These are phyloP conservation scores for Melipona bicolor DNA, from an alignment of 2,888 invertebrate species.

Conservation along the genomic window DNA sequence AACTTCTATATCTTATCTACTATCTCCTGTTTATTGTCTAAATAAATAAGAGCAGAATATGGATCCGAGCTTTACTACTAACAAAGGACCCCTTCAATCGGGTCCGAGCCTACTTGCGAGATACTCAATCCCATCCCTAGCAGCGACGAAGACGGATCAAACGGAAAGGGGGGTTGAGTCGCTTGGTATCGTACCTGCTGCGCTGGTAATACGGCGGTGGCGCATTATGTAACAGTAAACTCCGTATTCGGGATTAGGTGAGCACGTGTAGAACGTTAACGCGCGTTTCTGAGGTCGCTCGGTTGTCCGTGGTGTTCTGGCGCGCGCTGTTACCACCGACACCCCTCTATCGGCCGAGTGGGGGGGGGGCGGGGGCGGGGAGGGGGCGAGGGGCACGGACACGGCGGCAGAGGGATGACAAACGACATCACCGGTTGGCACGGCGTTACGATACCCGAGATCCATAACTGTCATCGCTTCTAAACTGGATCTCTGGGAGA, in stretches of 20 bases:
- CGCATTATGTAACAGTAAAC: constrained; percentile 79
- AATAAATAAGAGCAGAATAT: no score
- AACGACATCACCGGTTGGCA: constrained; percentile 79
- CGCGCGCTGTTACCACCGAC: constrained; percentile 36
- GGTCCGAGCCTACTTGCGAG: no score
- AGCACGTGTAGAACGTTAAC: constrained; percentile 71
- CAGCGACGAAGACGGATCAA: constrained; percentile 1
- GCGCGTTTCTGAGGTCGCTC: constrained; percentile 49
- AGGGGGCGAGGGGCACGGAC: constrained; percentile 23
- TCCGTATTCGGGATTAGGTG: constrained; percentile 71
- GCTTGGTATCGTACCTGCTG: constrained; percentile 70
- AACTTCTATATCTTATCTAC: no score
- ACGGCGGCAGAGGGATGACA: constrained; percentile 72
- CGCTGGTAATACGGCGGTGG: constrained; percentile 75
- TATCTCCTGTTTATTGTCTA: no score
- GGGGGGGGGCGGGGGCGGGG: constrained; percentile 26
- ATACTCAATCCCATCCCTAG: no score
- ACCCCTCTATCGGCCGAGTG: constrained; percentile 34
- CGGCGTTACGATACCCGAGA: constrained; percentile 76
- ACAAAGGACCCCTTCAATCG: no score
- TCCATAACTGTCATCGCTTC: constrained; percentile 82
- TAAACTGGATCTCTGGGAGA: constrained; percentile 78
- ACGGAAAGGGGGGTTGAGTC: constrained; percentile 26
- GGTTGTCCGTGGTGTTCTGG: constrained; percentile 32
- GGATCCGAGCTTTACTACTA: no score